These are phyloP conservation scores for Epizoanthus rinbou DNA, from an alignment of 92 coral and sea anemone genomes.

Conservation along the genomic window DNA sequence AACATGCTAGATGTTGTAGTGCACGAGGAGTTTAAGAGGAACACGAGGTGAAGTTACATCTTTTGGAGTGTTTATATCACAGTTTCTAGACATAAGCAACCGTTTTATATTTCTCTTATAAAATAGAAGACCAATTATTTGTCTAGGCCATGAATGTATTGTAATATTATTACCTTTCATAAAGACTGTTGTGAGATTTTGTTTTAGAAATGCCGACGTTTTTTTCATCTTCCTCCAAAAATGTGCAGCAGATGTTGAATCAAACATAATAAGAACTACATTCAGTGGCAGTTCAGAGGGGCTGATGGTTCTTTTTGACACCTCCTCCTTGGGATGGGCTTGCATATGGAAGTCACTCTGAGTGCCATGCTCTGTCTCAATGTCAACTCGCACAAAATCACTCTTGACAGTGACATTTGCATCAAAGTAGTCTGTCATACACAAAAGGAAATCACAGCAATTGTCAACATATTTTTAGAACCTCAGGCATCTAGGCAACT, in stretches of 20 bases:
- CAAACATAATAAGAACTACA: conserved; percentile 76
- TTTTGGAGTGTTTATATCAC: no score
- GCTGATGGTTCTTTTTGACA: conserved; percentile 44
- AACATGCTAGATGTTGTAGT: no score
- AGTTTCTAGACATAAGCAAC: no score
- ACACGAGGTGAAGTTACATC: no score
- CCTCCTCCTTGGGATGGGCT: conserved; percentile 66
- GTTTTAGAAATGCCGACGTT: conserved; percentile 51
- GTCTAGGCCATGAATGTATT: no score
- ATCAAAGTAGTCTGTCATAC: conserved; percentile 46
- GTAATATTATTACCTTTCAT: conserved; percentile 54
- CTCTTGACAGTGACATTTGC: conserved; percentile 56
- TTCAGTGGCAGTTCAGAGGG: conserved; percentile 67
- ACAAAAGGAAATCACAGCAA: neutral
- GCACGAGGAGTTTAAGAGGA: no score
- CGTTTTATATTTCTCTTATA: no score
- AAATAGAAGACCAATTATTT: no score
- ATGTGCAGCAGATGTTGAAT: conserved; percentile 83
- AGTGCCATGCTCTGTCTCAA: conserved; percentile 36
- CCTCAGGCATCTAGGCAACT: no score
- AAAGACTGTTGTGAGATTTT: conserved; percentile 55
- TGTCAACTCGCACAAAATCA: conserved; percentile 81
- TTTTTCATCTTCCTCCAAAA: conserved; percentile 74
- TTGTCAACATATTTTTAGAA: no score
- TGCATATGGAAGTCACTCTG: conserved; percentile 63